Conservation (phyloP, 2,113 vertebrate species). For the Tautogolabrus adspersus region DNA sequence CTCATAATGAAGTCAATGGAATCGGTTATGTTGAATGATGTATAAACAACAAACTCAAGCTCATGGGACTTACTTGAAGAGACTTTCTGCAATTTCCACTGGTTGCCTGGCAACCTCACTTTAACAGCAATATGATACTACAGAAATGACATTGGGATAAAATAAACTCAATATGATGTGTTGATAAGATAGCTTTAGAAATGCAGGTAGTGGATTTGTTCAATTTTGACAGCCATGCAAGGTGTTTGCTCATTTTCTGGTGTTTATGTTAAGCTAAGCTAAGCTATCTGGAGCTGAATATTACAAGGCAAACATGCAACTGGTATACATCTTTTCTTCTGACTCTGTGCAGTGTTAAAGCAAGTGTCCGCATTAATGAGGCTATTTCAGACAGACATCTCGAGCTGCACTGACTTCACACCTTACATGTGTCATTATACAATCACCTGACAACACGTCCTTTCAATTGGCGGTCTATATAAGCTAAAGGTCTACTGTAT, state of each 20-base stretch:
- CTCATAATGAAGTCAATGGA: too few relatives aligned
- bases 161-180: too few relatives aligned
- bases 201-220: neutral
- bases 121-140: neutral
- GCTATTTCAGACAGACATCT: too few relatives aligned
- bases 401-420: too few relatives aligned
- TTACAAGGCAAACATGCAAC: neutral
- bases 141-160: neutral
- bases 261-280: neutral
- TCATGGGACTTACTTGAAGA: neutral
- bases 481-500: too few relatives aligned
- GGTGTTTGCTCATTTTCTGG: neutral
- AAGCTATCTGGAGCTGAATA: neutral
- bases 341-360: neutral
- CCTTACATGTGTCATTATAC: too few relatives aligned
- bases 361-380: too few relatives aligned
- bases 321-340: neutral
- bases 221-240: neutral
- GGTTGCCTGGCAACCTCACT: neutral
- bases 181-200: neutral
- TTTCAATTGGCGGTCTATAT: too few relatives aligned
- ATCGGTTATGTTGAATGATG: too few relatives aligned
- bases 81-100: too few relatives aligned
- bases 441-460: too few relatives aligned
- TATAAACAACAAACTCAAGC: neutral